Base-by-base conservation (phyloP, 37 sponge, comb jelly and placozoan species). In the Mnemiopsis leidyi region DNA sequence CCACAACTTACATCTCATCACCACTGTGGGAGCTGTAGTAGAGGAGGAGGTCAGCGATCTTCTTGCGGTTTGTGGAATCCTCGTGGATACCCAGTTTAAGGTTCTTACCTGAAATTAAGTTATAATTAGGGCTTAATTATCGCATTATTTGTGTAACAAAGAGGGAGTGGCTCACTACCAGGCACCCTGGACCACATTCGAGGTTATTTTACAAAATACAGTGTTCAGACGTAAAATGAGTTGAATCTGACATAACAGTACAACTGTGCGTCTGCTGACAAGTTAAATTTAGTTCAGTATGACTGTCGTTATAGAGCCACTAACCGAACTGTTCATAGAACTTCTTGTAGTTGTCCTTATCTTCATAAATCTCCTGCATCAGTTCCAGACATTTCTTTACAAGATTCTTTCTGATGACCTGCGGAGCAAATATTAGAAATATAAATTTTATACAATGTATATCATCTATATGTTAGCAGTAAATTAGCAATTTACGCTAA, bases 311-410 rank as follows among this genome's bases (percentile, higher is more conserved):
- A n/a, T 34, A 20, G 26, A 31, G 36, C 35, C 73, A 92, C 71
- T 16, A 30, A 77, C 68, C 79, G 37, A 75, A 93, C 92, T 98
- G 99, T 93, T 96, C 97, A 85, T 98, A 98, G 92, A 98, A 96
- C 79, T 97, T 98, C 97, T 97, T 98, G 94, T 95, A 98, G 93
- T 95, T 94, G 48, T 98, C 99, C 40, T 95, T 94, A 93, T 98
- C 96, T 68, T 98, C 99, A 0, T 96, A 92, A 9, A 98, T 48
- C 33, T 95, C 97, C 26, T 90, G 68, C 94, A 98, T 96, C 0
- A 98, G 96, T 92, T 98, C 99, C n/a, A 98, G 38, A 93, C 99
- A 98, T 69, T 96, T 98, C 95, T 98, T 98, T 39, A 98, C 99
- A 16, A 98, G 83, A 83, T 98, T 98, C 96, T 98, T 98, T 31